phyloP scores from a whole-genome alignment of 2,888 invertebrate genomes.

The Exephanes ischioxanthus region DNA sequence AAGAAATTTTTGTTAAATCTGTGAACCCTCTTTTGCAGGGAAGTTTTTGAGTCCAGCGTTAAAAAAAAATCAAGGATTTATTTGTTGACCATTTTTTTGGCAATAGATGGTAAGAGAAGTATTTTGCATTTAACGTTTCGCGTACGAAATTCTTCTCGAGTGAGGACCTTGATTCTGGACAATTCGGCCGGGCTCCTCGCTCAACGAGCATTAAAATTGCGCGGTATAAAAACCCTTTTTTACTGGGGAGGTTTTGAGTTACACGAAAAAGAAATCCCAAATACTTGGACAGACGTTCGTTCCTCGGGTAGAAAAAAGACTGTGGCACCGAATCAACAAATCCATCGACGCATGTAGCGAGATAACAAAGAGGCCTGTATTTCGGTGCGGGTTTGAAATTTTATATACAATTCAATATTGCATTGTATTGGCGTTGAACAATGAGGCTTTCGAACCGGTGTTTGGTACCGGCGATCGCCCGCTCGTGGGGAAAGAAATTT shows the following conservation, averaged over 20 bases:
- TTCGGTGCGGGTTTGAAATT: conserved; percentile 28
- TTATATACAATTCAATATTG: conserved; percentile 56
- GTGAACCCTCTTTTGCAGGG: too few relatives aligned
- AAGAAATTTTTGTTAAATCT: too few relatives aligned
- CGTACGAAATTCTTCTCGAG: too few relatives aligned
- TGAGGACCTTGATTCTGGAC: too few relatives aligned
- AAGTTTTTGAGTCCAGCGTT: neutral
- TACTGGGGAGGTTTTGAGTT: neutral
- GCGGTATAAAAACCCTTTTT: neutral
- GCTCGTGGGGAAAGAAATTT: conserved; percentile 54
- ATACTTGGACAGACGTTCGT: conserved; percentile 32
- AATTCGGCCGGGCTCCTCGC: too few relatives aligned
- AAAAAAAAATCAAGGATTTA: neutral
- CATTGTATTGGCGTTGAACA: conserved; percentile 49
- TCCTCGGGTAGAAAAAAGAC: conserved; percentile 51
- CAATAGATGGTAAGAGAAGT: too few relatives aligned
- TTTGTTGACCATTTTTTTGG: too few relatives aligned
- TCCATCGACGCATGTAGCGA: conserved; percentile 13
- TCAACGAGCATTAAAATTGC: too few relatives aligned
- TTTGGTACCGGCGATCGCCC: conserved; percentile 38
- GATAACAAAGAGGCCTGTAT: neutral
- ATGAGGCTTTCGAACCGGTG: conserved; percentile 51
- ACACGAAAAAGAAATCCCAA: neutral
- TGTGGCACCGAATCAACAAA: conserved; percentile 37
- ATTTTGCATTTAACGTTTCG: too few relatives aligned